Conservation (phyloP, 2,113 vertebrate genomes). For the Zosterops borbonicus region DNA sequence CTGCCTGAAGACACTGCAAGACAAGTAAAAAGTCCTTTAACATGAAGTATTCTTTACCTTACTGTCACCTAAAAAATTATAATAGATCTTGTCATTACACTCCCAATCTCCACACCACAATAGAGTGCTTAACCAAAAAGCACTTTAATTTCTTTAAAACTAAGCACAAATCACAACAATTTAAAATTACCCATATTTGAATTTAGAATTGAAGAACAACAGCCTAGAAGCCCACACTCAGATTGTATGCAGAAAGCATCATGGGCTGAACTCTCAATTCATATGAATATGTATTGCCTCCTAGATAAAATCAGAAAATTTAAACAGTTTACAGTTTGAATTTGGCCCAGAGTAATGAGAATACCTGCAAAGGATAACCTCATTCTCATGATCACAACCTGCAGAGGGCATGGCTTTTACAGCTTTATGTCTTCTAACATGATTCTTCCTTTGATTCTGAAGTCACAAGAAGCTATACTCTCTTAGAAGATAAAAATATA, state of each 20-base stretch:
- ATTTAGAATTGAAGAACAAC: neutral
- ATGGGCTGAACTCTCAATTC: neutral
- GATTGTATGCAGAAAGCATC: neutral
- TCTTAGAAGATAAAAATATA: conserved; percentile 4
- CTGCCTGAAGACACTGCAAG: neutral
- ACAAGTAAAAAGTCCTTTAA: neutral
- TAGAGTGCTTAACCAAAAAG: neutral
- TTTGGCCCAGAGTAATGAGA: neutral
- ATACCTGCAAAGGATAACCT: neutral
- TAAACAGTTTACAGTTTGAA: neutral
- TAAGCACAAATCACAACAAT: neutral
- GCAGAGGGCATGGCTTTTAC: neutral
- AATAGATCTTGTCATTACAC: neutral
- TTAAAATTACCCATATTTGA: neutral
- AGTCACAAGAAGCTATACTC: neutral
- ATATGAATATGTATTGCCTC: neutral
- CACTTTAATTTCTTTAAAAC: neutral
- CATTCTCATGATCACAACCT: neutral
- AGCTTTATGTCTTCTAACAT: neutral
- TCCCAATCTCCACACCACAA: neutral
- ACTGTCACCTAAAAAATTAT: neutral
- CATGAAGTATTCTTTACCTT: neutral
- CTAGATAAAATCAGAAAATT: neutral
- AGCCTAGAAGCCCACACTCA: neutral
- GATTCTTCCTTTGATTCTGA: neutral